These are phyloP conservation scores for Leptestheria dahalacensis DNA, from an alignment of 1,140 invertebrate genomes.

Conservation along the genomic window DNA sequence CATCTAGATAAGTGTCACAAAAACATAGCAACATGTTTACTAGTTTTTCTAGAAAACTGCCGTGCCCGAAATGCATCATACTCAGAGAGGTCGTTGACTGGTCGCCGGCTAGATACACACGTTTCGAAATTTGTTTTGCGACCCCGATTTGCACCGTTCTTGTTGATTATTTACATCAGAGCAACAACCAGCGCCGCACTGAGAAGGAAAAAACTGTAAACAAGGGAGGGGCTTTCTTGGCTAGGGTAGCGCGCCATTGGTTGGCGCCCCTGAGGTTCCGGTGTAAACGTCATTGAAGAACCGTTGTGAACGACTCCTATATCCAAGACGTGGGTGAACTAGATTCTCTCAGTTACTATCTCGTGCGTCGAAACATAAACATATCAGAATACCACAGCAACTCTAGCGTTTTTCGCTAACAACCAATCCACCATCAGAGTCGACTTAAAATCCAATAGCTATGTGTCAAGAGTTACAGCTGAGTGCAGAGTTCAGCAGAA, in stretches of 20 bases:
- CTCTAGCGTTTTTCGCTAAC: too few species aligned
- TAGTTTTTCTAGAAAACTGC: too few species aligned
- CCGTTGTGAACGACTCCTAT: neutral
- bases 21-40: too few species aligned
- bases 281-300: neutral
- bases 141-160: neutral
- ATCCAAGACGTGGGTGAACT: neutral
- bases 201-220: neutral
- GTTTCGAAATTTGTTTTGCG: neutral
- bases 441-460: neutral
- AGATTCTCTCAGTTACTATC: neutral
- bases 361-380: neutral
- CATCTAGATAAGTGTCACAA: too few species aligned
- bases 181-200: neutral
- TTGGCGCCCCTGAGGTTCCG: neutral
- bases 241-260: neutral
- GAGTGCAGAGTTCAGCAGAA: neutral
- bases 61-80: too few species aligned
- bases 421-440: too few species aligned
- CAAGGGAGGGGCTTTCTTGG: neutral
- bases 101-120: neutral
- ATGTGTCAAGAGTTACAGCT: neutral
- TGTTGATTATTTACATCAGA: neutral
- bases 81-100: neutral
- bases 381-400: too few species aligned